These are phyloP conservation scores for Acanthococcus lagerstroemiae DNA, from an alignment of 2,888 invertebrate genomes.

Conservation along the genomic window DNA sequence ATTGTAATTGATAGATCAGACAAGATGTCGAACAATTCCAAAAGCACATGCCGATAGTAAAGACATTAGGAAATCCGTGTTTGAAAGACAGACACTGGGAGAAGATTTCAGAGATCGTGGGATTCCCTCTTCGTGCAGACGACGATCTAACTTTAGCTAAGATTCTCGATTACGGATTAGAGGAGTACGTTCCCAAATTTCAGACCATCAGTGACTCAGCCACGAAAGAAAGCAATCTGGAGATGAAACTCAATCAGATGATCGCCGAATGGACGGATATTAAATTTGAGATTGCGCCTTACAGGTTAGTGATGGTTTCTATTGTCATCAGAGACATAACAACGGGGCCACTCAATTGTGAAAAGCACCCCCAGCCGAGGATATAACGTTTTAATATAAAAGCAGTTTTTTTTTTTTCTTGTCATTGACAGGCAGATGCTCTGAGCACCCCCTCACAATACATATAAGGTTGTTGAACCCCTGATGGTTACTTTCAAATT, in stretches of 20 bases:
- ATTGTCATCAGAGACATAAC: too few species aligned
- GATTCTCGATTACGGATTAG: slow-evolving; percentile 75
- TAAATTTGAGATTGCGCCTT: slow-evolving; percentile 59
- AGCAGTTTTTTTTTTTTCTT: too few species aligned
- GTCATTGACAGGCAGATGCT: too few species aligned
- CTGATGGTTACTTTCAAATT: too few species aligned
- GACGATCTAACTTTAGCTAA: slow-evolving; percentile 70
- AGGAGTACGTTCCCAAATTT: slow-evolving; percentile 79
- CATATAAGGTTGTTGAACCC: too few species aligned
- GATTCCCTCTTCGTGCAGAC: slow-evolving; percentile 80
- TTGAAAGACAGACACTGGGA: slow-evolving; percentile 90
- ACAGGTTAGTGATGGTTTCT: slow-evolving; percentile 49
- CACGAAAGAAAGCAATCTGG: slow-evolving; percentile 88
- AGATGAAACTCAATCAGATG: slow-evolving; percentile 82
- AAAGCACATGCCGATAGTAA: slow-evolving; percentile 79
- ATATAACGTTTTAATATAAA: too few species aligned
- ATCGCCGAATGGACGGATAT: slow-evolving; percentile 80
- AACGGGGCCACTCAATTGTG: too few species aligned
- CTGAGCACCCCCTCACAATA: too few species aligned
- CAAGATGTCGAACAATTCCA: slow-evolving; percentile 76
- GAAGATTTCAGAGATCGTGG: slow-evolving; percentile 85
- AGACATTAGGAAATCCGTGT: slow-evolving; percentile 88
- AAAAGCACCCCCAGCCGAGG: too few species aligned
- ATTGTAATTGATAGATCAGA: slow-evolving; percentile 48
- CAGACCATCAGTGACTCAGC: slow-evolving; percentile 88